Percentiles rank a stretch among this genome's conserved stretches.
Evolutionary conservation across 2,113 vertebrate genomes (phyloP).

Genomic region (Leuciscus idus): DNA sequence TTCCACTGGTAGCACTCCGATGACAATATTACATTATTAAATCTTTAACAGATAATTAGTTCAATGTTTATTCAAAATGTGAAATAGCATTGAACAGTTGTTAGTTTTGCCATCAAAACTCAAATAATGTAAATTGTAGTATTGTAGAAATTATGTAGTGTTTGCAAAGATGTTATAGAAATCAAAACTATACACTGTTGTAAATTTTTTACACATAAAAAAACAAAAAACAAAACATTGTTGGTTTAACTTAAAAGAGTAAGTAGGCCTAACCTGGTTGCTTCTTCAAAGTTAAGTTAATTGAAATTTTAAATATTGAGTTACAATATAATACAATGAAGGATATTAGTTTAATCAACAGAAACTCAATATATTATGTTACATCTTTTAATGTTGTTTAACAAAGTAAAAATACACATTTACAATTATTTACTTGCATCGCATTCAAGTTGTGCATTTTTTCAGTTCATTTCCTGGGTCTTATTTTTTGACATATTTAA

Average conservation of each 20-base stretch:
- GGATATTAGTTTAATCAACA: too few relatives aligned
- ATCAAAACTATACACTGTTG: neutral
- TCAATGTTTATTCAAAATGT: neutral
- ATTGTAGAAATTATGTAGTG: too few relatives aligned
- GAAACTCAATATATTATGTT: too few relatives aligned
- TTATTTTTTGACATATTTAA: too few relatives aligned
- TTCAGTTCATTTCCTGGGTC: neutral
- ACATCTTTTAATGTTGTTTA: neutral
- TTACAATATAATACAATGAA: too few relatives aligned
- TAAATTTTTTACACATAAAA: too few relatives aligned
- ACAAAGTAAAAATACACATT: neutral
- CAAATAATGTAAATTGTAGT: too few relatives aligned
- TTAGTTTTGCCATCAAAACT: neutral
- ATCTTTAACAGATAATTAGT: neutral
- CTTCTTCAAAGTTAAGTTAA: too few relatives aligned
- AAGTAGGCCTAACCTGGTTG: too few relatives aligned
- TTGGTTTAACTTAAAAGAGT: too few relatives aligned
- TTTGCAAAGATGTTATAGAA: neutral
- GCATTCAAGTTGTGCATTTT: neutral
- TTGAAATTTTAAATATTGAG: too few relatives aligned
- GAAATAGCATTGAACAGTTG: neutral
- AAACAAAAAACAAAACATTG: too few relatives aligned
- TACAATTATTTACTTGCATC: neutral
- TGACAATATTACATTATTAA: neutral
- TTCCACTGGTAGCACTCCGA: neutral